A percentile compares a stretch with the other conserved stretches of the same genome.
These are phyloP conservation scores for Amiota mariae DNA, from an alignment of 2,888 invertebrate genomes.

Conservation along the genomic window DNA sequence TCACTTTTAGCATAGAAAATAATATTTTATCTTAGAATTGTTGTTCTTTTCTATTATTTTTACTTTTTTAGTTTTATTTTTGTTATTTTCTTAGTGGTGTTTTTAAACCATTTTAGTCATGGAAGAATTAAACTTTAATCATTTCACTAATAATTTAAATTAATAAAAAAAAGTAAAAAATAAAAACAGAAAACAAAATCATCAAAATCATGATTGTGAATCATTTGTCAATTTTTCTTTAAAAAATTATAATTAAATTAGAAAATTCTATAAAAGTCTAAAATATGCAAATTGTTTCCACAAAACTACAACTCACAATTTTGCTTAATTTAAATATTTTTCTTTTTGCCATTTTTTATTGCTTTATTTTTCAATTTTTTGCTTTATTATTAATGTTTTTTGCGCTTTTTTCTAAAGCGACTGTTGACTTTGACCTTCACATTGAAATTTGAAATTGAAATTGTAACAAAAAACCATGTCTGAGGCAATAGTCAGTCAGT, in stretches of 20 bases:
- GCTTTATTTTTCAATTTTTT: conserved; percentile 14
- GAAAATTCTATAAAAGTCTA: too few relatives aligned
- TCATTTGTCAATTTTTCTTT: too few relatives aligned
- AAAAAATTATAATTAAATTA: too few relatives aligned
- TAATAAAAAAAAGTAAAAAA: too few relatives aligned
- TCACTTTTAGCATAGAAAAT: conserved; percentile 66
- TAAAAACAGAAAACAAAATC: background rate
- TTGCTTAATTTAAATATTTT: conserved; percentile 7
- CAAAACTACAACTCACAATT: background rate
- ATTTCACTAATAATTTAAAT: too few relatives aligned
- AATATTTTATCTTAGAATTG: conserved; percentile 3
- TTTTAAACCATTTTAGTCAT: background rate
- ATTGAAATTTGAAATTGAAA: conserved; percentile 34
- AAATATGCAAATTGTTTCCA: background rate
- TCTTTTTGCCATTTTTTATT: conserved; percentile 23
- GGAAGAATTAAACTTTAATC: too few relatives aligned
- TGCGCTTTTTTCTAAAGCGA: conserved; percentile 3
- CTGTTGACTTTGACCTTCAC: conserved; percentile 34
- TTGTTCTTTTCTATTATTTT: conserved; percentile 7
- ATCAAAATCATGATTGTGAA: too few relatives aligned
- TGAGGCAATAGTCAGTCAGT: too few relatives aligned
- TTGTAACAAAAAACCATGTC: background rate
- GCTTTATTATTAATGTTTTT: conserved; percentile 12
- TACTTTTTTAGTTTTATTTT: background rate
- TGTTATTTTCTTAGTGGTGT: background rate